A percentile compares a stretch with the other conserved stretches of the same genome.
Conservation (phyloP, 2,888 invertebrate genomes). For the Andrena flavipes region DNA sequence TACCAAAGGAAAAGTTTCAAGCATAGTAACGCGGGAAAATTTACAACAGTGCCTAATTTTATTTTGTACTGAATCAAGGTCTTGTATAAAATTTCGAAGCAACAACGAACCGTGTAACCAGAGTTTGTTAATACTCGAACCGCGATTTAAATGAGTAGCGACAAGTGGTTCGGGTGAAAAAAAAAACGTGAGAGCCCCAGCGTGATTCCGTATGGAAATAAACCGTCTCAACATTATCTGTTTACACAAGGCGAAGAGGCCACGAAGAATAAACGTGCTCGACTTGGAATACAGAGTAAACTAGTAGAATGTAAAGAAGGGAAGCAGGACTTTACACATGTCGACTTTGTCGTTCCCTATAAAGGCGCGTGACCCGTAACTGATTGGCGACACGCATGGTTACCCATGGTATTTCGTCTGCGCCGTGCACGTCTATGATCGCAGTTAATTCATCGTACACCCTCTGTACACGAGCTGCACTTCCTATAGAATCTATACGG, state of each 20-base stretch:
- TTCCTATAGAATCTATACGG: not conserved
- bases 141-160: not conserved
- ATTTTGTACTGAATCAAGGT: too few relatives aligned
- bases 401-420: constrained; percentile 55
- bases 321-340: constrained; percentile 54
- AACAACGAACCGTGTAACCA: too few relatives aligned
- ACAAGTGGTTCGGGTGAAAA: not conserved
- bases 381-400: constrained; percentile 69
- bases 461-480: not conserved
- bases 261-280: not conserved
- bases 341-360: constrained; percentile 63
- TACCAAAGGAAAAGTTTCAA: not conserved
- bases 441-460: constrained; percentile 38
- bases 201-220: constrained; percentile 23
- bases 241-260: constrained; percentile 8
- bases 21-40: not conserved
- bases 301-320: constrained; percentile 52
- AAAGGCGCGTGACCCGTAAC: constrained; percentile 66
- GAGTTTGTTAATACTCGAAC: not conserved
- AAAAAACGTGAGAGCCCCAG: constrained; percentile 16
- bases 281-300: constrained; percentile 37
- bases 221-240: constrained; percentile 24
- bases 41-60: too few relatives aligned
- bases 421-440: constrained; percentile 32
- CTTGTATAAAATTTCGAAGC: too few relatives aligned